Conservation (phyloP, 2,113 vertebrate species). For the Rhipidura dahli region DNA sequence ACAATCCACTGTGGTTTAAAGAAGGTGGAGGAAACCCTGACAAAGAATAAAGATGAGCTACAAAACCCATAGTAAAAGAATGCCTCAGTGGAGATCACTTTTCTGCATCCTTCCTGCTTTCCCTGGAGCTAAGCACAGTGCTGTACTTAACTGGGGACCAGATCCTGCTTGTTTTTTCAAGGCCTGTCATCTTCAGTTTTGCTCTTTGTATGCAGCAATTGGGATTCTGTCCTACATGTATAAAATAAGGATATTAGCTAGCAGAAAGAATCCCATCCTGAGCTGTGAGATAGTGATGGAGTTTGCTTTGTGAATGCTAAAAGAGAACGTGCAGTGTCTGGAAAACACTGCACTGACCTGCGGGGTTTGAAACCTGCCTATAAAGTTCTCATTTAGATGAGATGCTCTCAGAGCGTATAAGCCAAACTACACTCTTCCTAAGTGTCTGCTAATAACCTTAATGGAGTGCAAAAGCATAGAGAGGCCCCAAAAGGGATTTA, state of each 20-base stretch:
- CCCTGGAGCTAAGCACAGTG: neutral
- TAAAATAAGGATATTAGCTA: neutral
- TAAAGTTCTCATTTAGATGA: conserved; percentile 20
- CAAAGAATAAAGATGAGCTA: conserved; percentile 24
- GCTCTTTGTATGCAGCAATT: neutral
- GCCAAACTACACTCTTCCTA: neutral
- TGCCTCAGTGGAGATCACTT: neutral
- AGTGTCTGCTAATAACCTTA: conserved; percentile 48
- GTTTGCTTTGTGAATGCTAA: conserved; percentile 19
- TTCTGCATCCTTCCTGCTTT: conserved; percentile 24
- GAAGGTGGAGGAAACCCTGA: neutral
- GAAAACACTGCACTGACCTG: conserved; percentile 28
- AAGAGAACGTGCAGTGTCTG: neutral
- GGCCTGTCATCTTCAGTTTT: neutral
- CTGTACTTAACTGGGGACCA: neutral
- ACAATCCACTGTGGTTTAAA: neutral
- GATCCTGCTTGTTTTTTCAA: neutral
- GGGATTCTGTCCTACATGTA: neutral
- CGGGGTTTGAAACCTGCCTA: neutral
- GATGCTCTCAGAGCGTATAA: neutral
- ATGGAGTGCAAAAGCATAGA: conserved; percentile 18
- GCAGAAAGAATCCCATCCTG: neutral
- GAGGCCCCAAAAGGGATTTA: conserved; percentile 17
- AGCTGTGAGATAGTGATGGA: neutral
- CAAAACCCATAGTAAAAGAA: neutral